These are phyloP conservation scores for Brachypodius melanocephalos DNA, from an alignment of 2,113 vertebrate species.

Conservation along the genomic window DNA sequence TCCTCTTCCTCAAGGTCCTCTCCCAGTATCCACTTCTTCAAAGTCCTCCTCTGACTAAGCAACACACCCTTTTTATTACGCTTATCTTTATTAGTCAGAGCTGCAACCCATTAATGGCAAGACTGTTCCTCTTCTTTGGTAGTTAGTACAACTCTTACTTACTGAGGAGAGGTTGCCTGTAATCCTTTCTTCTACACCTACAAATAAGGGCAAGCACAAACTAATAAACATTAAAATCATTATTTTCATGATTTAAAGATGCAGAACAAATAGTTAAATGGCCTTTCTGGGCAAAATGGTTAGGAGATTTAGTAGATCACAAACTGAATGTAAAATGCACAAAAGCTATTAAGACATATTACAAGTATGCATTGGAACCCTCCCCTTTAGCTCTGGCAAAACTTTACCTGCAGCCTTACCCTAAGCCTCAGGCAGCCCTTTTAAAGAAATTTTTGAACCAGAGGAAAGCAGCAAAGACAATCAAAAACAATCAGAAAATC, in stretches of 20 bases:
- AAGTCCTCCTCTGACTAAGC: neutral
- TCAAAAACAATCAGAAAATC: neutral
- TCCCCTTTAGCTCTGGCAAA: neutral
- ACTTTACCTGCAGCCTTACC: neutral
- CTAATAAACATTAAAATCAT: neutral
- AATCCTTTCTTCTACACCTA: neutral
- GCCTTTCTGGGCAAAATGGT: neutral
- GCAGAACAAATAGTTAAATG: neutral
- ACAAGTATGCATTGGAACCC: neutral
- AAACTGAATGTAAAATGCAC: neutral
- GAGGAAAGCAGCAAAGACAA: neutral
- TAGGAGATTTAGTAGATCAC: neutral
- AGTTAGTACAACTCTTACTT: neutral
- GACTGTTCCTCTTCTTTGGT: neutral
- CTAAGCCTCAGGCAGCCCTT: neutral
- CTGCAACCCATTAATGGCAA: neutral
- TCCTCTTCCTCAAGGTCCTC: neutral
- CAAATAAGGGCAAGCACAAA: neutral
- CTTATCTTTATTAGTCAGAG: neutral
- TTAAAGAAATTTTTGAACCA: neutral
- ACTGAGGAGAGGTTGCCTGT: neutral
- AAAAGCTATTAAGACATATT: neutral
- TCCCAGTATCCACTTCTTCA: neutral
- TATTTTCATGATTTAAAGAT: neutral
- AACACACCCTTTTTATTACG: neutral